Evolutionary conservation across 1,140 invertebrate genomes (phyloP).

Genomic region (Bombus terrestris): DNA sequence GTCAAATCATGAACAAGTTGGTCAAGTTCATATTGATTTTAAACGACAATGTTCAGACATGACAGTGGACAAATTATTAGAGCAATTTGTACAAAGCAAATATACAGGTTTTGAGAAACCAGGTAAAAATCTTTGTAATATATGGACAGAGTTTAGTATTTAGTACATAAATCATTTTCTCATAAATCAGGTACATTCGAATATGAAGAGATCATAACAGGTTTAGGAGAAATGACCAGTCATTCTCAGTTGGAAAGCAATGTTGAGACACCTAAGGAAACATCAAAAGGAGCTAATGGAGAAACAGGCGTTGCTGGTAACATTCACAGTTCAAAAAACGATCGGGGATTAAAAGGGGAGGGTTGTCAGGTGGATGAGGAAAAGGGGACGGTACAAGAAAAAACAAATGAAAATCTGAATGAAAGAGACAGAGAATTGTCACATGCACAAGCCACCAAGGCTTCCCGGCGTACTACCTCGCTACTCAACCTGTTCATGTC

Average conservation of each 20-base stretch:
- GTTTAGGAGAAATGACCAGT: constrained; percentile 76
- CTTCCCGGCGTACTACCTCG: constrained; percentile 95
- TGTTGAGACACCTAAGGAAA: constrained; percentile 74
- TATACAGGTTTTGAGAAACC: constrained; percentile 95
- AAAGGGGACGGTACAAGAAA: constrained; percentile 78
- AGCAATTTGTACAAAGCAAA: constrained; percentile 95
- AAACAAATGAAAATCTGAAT: constrained; percentile 70
- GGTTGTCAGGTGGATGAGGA: constrained; percentile 74
- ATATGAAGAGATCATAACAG: constrained; percentile 84
- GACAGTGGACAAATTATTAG: constrained; percentile 94
- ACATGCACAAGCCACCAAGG: constrained; percentile 85
- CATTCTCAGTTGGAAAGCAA: constrained; percentile 70
- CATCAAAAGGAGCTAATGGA: constrained; percentile 79
- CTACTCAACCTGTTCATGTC: constrained; percentile 97
- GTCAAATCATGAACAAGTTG: constrained; percentile 94
- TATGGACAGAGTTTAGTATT: constrained; percentile 11
- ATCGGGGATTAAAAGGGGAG: constrained; percentile 78
- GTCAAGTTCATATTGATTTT: constrained; percentile 95
- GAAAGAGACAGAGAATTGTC: constrained; percentile 77
- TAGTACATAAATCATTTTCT: background rate
- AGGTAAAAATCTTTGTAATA: constrained; percentile 82
- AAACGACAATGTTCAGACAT: constrained; percentile 94
- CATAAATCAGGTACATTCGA: constrained; percentile 75
- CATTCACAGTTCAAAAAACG: constrained; percentile 79
- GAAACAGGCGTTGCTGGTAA: constrained; percentile 82